Evolutionary conservation across 2,888 invertebrate genomes (phyloP).

Genomic region (Drosophila rubida): DNA sequence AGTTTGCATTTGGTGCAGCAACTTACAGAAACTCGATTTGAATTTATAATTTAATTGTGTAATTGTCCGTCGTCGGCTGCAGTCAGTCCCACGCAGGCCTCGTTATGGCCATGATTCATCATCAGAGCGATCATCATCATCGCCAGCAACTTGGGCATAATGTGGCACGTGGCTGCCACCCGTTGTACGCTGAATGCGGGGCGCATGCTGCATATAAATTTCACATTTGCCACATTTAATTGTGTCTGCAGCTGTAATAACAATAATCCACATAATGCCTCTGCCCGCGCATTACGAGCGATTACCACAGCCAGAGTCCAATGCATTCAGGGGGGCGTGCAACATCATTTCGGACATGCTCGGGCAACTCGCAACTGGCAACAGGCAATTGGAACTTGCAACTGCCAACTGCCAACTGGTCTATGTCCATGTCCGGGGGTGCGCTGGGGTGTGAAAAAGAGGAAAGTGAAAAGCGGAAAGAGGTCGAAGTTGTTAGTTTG

Average conservation of each 20-base stretch:
- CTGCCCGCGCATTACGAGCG: slow-evolving; percentile 32
- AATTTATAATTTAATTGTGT: slow-evolving; percentile 73
- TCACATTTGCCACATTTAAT: slow-evolving; percentile 63
- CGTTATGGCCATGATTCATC: slow-evolving; percentile 46
- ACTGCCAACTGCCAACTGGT: slow-evolving; percentile 1
- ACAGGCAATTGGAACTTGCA: background rate
- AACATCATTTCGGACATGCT: slow-evolving; percentile 46
- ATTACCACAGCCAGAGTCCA: slow-evolving; percentile 30
- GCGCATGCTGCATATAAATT: slow-evolving; percentile 49
- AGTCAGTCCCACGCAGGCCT: slow-evolving; percentile 5
- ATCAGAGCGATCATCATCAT: slow-evolving; percentile 9
- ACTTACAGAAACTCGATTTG: slow-evolving; percentile 44
- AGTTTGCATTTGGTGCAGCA: slow-evolving; percentile 3
- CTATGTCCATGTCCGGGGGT: slow-evolving; percentile 20
- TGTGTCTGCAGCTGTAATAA: slow-evolving; percentile 66
- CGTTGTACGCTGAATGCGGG: slow-evolving; percentile 53
- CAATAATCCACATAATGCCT: slow-evolving; percentile 46
- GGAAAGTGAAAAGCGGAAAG: slow-evolving; percentile 25
- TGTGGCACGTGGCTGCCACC: slow-evolving; percentile 64
- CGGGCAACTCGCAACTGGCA: background rate
- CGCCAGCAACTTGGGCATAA: background rate
- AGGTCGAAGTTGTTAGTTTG: slow-evolving; percentile 60
- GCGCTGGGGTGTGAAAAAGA: slow-evolving; percentile 20
- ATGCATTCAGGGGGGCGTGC: slow-evolving; percentile 11
- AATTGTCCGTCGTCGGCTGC: slow-evolving; percentile 20